Percentiles rank a stretch among this genome's conserved stretches.
Evolutionary conservation across 92 coral and sea anemone species (phyloP).

Genomic region (Parazoanthus swiftii): DNA sequence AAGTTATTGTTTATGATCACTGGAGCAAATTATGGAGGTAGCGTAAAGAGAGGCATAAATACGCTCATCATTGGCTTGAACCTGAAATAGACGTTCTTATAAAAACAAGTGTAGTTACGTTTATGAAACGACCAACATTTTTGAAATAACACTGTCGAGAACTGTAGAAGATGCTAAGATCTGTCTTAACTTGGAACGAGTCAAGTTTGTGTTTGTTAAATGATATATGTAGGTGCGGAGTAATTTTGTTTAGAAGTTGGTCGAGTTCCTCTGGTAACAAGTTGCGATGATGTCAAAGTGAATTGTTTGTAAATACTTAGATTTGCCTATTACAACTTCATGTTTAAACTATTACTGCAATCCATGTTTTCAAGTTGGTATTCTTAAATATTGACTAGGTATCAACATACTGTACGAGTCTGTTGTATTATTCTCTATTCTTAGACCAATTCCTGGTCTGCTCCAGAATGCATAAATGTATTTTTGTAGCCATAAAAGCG

Average conservation of each 20-base stretch:
- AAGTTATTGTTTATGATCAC: too few species aligned
- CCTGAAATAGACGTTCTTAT: background rate
- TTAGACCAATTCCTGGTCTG: background rate
- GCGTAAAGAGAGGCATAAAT: too few species aligned
- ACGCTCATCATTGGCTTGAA: background rate
- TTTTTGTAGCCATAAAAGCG: slow-evolving; percentile 20
- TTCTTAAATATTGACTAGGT: background rate
- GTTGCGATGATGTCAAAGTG: background rate
- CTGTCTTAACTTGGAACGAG: background rate
- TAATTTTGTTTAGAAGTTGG: background rate
- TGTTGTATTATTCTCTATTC: background rate
- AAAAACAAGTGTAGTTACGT: background rate
- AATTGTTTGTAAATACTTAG: slow-evolving; percentile 1
- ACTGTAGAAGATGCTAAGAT: background rate
- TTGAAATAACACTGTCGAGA: background rate
- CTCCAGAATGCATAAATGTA: slow-evolving; percentile 26
- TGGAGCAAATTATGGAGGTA: too few species aligned
- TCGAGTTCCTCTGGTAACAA: background rate
- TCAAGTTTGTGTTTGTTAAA: background rate
- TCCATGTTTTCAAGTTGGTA: slow-evolving; percentile 14
- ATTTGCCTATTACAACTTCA: background rate
- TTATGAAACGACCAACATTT: background rate
- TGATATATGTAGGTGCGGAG: background rate
- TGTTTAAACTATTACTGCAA: background rate
- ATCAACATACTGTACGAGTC: background rate